Conservation (phyloP, 2,888 invertebrate species). For the Pecten maximus region DNA sequence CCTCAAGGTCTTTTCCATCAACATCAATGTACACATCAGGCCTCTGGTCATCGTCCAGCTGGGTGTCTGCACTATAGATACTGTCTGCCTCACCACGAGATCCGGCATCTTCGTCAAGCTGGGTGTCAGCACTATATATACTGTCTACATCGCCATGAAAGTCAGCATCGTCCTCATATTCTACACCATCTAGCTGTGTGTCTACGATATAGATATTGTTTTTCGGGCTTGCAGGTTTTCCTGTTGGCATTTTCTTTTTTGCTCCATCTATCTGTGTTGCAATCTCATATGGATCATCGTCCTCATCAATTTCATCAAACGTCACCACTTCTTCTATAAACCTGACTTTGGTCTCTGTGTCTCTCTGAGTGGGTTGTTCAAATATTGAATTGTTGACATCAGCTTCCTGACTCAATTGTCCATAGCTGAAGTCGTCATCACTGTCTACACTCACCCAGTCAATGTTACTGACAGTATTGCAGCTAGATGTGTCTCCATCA, state of each 20-base stretch:
- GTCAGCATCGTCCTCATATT: not conserved
- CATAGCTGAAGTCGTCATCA: not conserved
- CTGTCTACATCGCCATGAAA: not conserved
- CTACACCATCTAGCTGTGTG: not conserved
- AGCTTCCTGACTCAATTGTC: not conserved
- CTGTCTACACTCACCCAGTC: not conserved
- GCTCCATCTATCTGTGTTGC: not conserved
- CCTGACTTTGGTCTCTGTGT: not conserved
- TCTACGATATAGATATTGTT: not conserved
- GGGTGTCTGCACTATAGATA: not conserved
- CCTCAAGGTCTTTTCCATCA: not conserved
- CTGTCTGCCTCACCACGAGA: not conserved
- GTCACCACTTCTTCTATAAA: not conserved
- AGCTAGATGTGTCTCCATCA: not conserved
- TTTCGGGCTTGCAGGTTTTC: too few relatives aligned
- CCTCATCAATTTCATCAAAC: not conserved
- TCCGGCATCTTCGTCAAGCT: not conserved
- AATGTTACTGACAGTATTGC: not conserved
- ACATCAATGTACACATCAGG: slow-evolving; percentile 6
- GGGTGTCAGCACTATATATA: not conserved
- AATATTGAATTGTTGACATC: not conserved
- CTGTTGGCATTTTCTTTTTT: not conserved
- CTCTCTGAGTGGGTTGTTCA: not conserved
- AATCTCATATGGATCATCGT: not conserved
- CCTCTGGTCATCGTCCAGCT: not conserved